Conservation (phyloP, 1,140 invertebrate genomes). For the Drosophila nasuta region DNA sequence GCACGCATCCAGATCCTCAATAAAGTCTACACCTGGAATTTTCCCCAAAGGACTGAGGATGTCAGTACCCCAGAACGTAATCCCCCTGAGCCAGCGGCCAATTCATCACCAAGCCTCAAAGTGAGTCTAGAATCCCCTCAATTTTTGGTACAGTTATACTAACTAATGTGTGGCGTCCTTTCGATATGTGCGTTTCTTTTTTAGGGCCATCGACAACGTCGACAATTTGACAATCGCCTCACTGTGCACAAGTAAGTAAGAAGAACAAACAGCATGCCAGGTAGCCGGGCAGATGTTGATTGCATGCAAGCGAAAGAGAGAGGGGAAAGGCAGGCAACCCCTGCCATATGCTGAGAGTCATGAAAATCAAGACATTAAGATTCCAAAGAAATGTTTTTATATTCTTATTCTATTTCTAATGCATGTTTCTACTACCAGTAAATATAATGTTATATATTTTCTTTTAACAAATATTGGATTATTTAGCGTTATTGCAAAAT, state of each 20-base stretch:
- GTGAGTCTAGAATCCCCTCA: slow-evolving; percentile 38
- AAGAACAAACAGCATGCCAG: slow-evolving; percentile 11
- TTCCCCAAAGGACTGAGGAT: slow-evolving; percentile 41
- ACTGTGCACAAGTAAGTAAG: slow-evolving; percentile 76
- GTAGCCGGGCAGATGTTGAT: slow-evolving; percentile 45
- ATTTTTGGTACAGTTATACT: slow-evolving; percentile 30
- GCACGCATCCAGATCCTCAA: slow-evolving; percentile 64
- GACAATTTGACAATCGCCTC: slow-evolving; percentile 59
- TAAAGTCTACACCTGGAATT: slow-evolving; percentile 67
- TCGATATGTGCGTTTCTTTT: slow-evolving; percentile 29
- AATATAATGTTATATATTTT: too few species aligned
- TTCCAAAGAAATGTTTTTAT: not conserved
- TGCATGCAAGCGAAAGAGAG: not conserved
- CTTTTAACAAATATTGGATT: too few species aligned
- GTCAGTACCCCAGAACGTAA: slow-evolving; percentile 59
- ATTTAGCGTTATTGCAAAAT: too few species aligned
- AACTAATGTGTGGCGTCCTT: slow-evolving; percentile 8
- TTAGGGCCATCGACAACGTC: slow-evolving; percentile 47
- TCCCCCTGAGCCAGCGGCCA: slow-evolving; percentile 58
- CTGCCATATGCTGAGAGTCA: slow-evolving; percentile 13
- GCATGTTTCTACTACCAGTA: too few species aligned
- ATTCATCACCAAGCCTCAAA: slow-evolving; percentile 70
- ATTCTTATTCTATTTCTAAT: too few species aligned
- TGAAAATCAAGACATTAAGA: slow-evolving; percentile 16
- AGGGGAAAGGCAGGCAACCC: slow-evolving; percentile 15